Percentiles rank a stretch among this genome's conserved stretches.
These are phyloP conservation scores for Triplophysa bombifrons DNA, from an alignment of 2,797 vertebrate species.

Conservation along the genomic window DNA sequence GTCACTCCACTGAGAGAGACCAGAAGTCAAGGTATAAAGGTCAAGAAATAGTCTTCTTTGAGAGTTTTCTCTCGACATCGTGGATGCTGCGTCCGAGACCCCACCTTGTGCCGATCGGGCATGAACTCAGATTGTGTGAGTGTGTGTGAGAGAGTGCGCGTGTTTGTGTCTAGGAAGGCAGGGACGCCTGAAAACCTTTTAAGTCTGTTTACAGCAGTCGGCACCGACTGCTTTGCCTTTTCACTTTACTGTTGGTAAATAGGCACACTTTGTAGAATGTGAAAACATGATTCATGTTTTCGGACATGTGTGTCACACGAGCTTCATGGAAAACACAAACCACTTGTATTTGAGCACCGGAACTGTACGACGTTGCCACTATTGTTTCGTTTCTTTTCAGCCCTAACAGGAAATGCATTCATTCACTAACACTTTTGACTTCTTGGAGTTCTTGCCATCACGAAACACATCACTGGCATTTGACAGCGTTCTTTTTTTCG, in stretches of 20 bases:
- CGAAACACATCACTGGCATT: conserved; percentile 9
- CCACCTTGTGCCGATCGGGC: conserved; percentile 41
- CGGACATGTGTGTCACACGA: conserved; percentile 67
- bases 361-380: conserved; percentile 42
- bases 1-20: conserved; percentile 35
- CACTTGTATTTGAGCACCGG: conserved; percentile 44
- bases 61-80: conserved; percentile 45
- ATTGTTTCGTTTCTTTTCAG: conserved; percentile 39
- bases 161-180: conserved; percentile 26
- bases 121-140: conserved; percentile 42
- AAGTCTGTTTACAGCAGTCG: conserved; percentile 65
- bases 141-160: not conserved
- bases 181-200: conserved; percentile 51
- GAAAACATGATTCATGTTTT: conserved; percentile 69
- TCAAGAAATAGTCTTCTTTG: conserved; percentile 53
- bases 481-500: conserved; percentile 21
- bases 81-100: conserved; percentile 36
- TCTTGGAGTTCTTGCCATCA: conserved; percentile 42
- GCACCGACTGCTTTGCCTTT: conserved; percentile 64
- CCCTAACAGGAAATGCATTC: conserved; percentile 43
- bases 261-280: conserved; percentile 61
- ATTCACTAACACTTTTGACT: conserved; percentile 26
- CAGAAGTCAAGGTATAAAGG: conserved; percentile 45
- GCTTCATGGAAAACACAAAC: conserved; percentile 59
- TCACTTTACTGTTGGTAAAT: conserved; percentile 66